Evolutionary conservation across 2,888 invertebrate species (phyloP).

Genomic region (Stenchaetothrips biformis): DNA sequence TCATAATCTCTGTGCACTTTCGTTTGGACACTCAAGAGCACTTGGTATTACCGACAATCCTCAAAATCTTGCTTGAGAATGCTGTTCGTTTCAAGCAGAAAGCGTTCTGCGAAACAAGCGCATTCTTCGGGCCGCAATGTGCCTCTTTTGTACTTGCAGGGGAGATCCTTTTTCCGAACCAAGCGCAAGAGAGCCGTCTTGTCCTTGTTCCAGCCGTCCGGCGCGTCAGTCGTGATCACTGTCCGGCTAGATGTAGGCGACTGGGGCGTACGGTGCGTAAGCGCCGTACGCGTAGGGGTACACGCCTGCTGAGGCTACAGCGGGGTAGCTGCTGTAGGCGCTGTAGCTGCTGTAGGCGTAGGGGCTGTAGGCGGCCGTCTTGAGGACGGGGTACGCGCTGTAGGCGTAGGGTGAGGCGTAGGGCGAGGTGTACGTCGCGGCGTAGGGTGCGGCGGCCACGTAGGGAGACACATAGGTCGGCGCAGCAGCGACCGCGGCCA

Average conservation of each 20-base stretch:
- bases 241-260: not conserved
- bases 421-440: not conserved
- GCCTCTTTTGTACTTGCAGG: not conserved
- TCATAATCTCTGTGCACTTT: not conserved
- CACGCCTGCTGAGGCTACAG: not conserved
- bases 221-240: not conserved
- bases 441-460: not conserved
- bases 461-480: not conserved
- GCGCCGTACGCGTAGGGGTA: constrained; percentile 20
- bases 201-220: not conserved
- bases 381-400: not conserved
- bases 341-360: constrained; percentile 15
- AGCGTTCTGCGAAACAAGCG: not conserved
- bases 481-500: not conserved
- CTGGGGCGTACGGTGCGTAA: not conserved
- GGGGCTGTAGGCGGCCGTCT: not conserved
- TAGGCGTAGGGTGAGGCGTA: not conserved
- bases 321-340: constrained; percentile 10
- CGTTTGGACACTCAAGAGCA: not conserved
- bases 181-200: not conserved
- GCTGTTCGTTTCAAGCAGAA: not conserved
- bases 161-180: not conserved
- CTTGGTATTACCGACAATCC: not conserved
- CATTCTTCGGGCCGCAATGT: not conserved
- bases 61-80: not conserved